These are phyloP conservation scores for Artemia sinica DNA, from an alignment of 2,888 invertebrate genomes.

Conservation along the genomic window DNA sequence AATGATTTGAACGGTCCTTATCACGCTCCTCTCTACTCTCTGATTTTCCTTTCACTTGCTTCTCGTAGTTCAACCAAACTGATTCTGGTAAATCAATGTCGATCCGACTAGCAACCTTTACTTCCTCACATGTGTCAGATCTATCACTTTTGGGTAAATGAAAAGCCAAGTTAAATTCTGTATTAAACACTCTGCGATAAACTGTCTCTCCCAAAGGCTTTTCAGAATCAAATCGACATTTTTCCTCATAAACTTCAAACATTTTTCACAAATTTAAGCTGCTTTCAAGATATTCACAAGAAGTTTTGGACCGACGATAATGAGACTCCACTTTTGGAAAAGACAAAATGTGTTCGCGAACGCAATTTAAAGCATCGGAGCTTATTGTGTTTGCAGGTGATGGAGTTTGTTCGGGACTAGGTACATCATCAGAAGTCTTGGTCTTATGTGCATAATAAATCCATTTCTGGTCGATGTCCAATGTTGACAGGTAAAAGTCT, in stretches of 20 bases:
- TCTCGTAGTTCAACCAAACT: background rate
- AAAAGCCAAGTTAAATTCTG: no score
- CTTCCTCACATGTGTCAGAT: background rate
- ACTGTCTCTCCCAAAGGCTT: background rate
- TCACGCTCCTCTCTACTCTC: constrained; percentile 5
- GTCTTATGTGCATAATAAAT: constrained; percentile 1
- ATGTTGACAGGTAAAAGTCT: constrained; percentile 10
- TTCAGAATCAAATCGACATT: constrained; percentile 5
- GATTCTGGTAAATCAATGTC: background rate
- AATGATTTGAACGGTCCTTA: constrained; percentile 10
- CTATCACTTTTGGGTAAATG: no score
- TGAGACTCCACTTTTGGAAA: constrained; percentile 2
- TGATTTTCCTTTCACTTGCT: background rate
- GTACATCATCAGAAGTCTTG: background rate
- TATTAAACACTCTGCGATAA: no score
- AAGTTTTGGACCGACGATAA: background rate
- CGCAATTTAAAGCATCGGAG: background rate
- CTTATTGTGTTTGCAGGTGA: background rate
- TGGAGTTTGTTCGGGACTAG: background rate
- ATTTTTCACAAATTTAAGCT: background rate
- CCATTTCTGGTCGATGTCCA: constrained; percentile 10
- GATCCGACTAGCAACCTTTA: background rate
- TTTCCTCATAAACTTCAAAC: constrained; percentile 5
- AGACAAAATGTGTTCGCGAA: background rate
- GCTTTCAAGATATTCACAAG: background rate